Evolutionary conservation across 2,888 invertebrate species (phyloP).

Genomic region (Meta bourneti): DNA sequence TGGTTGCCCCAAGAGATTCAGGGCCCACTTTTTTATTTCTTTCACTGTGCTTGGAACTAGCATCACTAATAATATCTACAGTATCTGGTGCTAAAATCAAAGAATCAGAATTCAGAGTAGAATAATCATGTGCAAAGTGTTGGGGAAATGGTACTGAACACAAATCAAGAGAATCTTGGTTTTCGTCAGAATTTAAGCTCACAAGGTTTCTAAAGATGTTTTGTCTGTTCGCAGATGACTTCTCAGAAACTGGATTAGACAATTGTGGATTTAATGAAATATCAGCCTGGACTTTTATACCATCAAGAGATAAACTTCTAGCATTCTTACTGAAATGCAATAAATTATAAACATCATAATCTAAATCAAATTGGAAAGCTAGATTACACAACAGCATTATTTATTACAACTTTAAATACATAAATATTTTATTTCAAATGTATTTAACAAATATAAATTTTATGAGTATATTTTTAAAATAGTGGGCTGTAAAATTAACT

Average conservation of each 20-base stretch:
- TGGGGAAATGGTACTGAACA: constrained; percentile 5
- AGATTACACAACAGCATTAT: neutral
- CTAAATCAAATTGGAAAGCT: neutral
- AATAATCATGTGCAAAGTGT: constrained; percentile 1
- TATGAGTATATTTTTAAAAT: neutral
- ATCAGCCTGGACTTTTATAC: neutral
- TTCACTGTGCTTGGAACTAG: neutral
- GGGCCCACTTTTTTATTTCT: neutral
- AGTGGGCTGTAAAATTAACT: too few relatives aligned
- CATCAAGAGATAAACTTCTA: neutral
- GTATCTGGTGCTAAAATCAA: constrained; percentile 66
- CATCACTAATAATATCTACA: neutral
- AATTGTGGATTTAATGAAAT: neutral
- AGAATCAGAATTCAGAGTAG: constrained; percentile 45
- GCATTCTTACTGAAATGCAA: constrained; percentile 13
- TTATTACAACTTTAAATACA: neutral
- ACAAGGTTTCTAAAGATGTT: constrained; percentile 56
- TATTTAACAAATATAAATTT: neutral
- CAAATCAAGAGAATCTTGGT: constrained; percentile 41
- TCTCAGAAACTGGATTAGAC: neutral
- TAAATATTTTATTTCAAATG: neutral
- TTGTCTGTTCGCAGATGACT: constrained; percentile 1
- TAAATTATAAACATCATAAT: neutral
- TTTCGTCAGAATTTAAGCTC: constrained; percentile 21
- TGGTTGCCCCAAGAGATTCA: neutral